A percentile compares a stretch with the other conserved stretches of the same genome.
Evolutionary conservation across 1,140 invertebrate species (phyloP).

Genomic region (Anthonomus grandis): DNA sequence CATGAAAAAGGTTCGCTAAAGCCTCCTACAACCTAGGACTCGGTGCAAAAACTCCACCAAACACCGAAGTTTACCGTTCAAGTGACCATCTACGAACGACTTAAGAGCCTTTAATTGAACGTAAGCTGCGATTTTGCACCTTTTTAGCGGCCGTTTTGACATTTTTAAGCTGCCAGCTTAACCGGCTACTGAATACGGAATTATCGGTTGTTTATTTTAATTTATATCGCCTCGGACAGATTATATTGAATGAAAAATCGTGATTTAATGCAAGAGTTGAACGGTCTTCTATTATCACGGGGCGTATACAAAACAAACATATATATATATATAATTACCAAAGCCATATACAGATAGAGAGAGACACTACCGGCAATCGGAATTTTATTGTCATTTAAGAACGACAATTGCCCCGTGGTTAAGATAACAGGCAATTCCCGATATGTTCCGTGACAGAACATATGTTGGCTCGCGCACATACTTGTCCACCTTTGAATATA

Average conservation of each 20-base stretch:
- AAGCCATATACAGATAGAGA: conserved; percentile 4
- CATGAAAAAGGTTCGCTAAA: no score
- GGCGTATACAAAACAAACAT: background rate
- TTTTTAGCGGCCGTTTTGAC: conserved; percentile 16
- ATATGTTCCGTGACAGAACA: conserved; percentile 2
- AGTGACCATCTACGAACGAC: conserved; percentile 15
- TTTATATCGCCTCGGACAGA: conserved; percentile 16
- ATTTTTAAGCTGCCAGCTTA: conserved; percentile 18
- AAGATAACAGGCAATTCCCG: conserved; percentile 1
- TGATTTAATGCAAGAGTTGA: no score
- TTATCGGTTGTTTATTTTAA: conserved; percentile 18
- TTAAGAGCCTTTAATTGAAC: conserved; percentile 20
- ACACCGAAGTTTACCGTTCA: background rate
- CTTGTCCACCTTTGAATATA: conserved; percentile 7
- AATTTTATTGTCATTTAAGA: conserved; percentile 5
- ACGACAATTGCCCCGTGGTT: conserved; percentile 7
- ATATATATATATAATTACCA: background rate
- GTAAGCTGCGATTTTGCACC: conserved; percentile 23
- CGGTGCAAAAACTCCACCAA: conserved; percentile 9
- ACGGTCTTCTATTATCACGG: no score
- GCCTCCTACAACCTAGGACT: no score
- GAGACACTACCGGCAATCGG: background rate
- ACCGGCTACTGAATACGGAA: conserved; percentile 17
- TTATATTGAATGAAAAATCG: no score
- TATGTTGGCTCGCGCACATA: background rate